Evolutionary conservation across 2,113 vertebrate species (phyloP).

Genomic region (Bostrychus sinensis): DNA sequence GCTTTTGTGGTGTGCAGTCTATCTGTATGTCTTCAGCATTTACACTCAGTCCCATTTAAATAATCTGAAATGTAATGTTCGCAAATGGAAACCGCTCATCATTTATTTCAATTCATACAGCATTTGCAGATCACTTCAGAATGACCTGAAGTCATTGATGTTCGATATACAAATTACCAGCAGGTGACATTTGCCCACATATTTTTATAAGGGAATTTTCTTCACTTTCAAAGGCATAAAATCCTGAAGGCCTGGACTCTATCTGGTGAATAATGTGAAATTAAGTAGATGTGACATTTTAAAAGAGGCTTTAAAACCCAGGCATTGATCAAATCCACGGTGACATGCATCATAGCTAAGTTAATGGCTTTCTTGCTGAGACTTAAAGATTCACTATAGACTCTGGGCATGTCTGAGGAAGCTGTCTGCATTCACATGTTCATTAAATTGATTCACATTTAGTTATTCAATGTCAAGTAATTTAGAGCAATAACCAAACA

Average conservation of each 20-base stretch:
- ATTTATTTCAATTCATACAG: conserved; percentile 15
- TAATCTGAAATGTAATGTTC: conserved; percentile 4
- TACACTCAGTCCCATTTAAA: not conserved
- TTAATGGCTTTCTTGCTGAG: conserved; percentile 58
- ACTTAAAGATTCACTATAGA: conserved; percentile 46
- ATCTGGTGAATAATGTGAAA: conserved; percentile 64
- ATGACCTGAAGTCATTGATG: conserved; percentile 17
- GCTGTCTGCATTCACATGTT: conserved; percentile 17
- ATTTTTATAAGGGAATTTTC: conserved; percentile 36
- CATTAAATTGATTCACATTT: conserved; percentile 21
- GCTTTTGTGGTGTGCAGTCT: not conserved
- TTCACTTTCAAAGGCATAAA: conserved; percentile 41
- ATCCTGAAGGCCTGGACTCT: conserved; percentile 32
- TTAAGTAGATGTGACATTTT: conserved; percentile 72
- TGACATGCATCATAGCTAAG: conserved; percentile 61
- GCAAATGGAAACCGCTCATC: not conserved
- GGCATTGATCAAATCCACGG: conserved; percentile 62
- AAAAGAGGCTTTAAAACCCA: conserved; percentile 64
- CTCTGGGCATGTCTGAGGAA: conserved; percentile 20
- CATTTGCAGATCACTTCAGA: conserved; percentile 15
- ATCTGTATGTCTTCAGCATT: not conserved
- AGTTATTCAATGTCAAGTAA: conserved; percentile 15
- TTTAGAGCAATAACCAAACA: conserved; percentile 3
- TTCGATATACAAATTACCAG: conserved; percentile 41
- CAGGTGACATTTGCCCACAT: conserved; percentile 47